These are phyloP conservation scores for Struthidea cinerea DNA, from an alignment of 2,113 vertebrate genomes.

Conservation along the genomic window DNA sequence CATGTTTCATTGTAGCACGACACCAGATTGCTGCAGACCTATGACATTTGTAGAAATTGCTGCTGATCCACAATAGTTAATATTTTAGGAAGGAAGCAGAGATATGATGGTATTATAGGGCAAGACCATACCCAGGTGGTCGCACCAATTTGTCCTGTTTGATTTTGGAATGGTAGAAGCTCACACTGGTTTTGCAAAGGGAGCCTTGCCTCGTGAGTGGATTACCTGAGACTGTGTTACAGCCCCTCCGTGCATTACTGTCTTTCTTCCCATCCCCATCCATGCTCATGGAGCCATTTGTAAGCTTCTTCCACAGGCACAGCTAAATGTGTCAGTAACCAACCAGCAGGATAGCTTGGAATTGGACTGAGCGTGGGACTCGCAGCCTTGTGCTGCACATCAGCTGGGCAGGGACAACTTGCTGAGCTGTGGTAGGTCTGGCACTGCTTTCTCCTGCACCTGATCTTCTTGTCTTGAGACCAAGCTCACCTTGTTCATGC, in stretches of 20 bases:
- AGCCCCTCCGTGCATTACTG: neutral
- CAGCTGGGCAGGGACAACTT: neutral
- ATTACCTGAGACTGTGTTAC: neutral
- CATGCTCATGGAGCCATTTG: neutral
- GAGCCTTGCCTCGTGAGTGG: rapidly evolving
- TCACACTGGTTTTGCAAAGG: neutral
- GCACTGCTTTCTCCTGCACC: neutral
- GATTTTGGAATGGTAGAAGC: neutral
- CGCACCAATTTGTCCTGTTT: neutral
- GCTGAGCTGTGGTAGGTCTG: neutral
- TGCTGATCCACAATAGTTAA: neutral
- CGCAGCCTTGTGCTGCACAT: neutral
- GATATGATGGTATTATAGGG: neutral
- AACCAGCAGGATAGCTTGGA: neutral
- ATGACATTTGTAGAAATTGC: neutral
- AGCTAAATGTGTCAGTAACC: neutral
- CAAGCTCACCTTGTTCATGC: neutral
- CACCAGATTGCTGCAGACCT: neutral
- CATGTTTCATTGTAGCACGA: neutral
- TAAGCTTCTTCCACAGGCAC: neutral
- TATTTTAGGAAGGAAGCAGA: neutral
- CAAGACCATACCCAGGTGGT: neutral
- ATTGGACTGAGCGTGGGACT: neutral
- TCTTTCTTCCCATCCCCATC: neutral
- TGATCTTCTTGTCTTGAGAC: neutral